These are phyloP conservation scores for Canis aureus DNA, from an alignment of 2,113 vertebrate species.

Conservation along the genomic window DNA sequence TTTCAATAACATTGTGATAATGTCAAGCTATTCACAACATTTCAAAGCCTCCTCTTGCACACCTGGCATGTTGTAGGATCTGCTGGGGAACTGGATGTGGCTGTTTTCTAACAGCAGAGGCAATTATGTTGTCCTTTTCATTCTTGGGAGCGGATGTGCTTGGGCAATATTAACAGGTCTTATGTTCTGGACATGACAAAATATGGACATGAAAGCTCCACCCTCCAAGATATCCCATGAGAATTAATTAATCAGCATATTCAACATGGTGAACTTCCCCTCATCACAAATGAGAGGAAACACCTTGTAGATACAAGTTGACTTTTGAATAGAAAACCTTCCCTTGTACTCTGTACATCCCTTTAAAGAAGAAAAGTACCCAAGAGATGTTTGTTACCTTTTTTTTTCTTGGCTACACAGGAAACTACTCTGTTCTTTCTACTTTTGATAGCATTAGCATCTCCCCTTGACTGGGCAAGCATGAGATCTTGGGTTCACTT, in stretches of 20 bases:
- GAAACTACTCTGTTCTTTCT: background rate
- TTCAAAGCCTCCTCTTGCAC: slow-evolving; percentile 66
- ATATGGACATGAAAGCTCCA: slow-evolving; percentile 79
- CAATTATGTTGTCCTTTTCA: slow-evolving; percentile 1
- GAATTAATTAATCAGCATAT: slow-evolving; percentile 85
- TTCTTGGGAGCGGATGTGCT: slow-evolving; percentile 84
- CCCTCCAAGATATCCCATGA: slow-evolving; percentile 73
- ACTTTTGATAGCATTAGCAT: background rate
- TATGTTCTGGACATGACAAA: slow-evolving; percentile 83
- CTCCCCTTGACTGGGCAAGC: background rate
- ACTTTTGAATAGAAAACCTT: slow-evolving; percentile 78
- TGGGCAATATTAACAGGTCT: slow-evolving; percentile 78
- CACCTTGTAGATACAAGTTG: slow-evolving; percentile 87
- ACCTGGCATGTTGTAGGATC: slow-evolving; percentile 63
- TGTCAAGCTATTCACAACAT: slow-evolving; percentile 62
- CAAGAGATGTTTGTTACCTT: slow-evolving; percentile 36
- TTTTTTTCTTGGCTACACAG: background rate
- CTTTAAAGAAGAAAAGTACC: slow-evolving; percentile 66
- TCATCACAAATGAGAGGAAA: slow-evolving; percentile 86
- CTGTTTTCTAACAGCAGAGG: slow-evolving; percentile 61
- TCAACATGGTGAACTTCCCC: slow-evolving; percentile 85
- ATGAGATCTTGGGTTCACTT: background rate
- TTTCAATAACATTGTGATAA: slow-evolving; percentile 68
- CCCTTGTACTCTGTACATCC: slow-evolving; percentile 74
- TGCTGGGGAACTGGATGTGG: slow-evolving; percentile 56